Evolutionary conservation across 1,140 invertebrate genomes (phyloP).

Genomic region (Pseudomyrmex sp.): DNA sequence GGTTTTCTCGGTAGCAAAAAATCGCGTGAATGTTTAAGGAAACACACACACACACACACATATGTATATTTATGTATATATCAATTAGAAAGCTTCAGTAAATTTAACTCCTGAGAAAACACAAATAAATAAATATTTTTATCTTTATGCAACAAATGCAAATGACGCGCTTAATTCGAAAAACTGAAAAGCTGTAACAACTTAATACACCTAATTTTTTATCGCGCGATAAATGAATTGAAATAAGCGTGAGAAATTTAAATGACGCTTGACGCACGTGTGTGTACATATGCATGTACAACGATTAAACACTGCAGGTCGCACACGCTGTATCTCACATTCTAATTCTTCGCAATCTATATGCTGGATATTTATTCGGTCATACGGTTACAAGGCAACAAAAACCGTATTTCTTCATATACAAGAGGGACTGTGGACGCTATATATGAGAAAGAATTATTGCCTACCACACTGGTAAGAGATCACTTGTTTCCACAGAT

Average conservation of each 20-base stretch:
- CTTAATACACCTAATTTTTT: no score
- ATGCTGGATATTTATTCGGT: constrained; percentile 37
- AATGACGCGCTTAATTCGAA: constrained; percentile 17
- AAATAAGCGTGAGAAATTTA: no score
- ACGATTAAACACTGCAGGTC: background rate
- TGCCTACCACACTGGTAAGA: constrained; percentile 46
- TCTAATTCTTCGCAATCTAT: constrained; percentile 25
- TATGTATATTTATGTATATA: no score
- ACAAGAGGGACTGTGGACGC: constrained; percentile 30
- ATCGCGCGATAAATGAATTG: no score
- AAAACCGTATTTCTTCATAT: constrained; percentile 45
- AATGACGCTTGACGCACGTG: no score
- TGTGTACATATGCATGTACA: background rate
- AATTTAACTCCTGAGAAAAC: constrained; percentile 4
- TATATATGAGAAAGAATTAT: constrained; percentile 60
- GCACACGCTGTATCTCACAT: background rate
- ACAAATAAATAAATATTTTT: constrained; percentile 18
- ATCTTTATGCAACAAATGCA: constrained; percentile 29
- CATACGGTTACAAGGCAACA: constrained; percentile 1
- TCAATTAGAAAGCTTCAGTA: background rate
- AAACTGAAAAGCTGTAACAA: background rate
- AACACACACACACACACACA: background rate
- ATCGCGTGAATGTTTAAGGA: constrained; percentile 28
- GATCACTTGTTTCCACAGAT: constrained; percentile 52
- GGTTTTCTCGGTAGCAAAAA: background rate